Evolutionary conservation across 2,113 vertebrate species (phyloP).

Genomic region (Macaca mulatta): DNA sequence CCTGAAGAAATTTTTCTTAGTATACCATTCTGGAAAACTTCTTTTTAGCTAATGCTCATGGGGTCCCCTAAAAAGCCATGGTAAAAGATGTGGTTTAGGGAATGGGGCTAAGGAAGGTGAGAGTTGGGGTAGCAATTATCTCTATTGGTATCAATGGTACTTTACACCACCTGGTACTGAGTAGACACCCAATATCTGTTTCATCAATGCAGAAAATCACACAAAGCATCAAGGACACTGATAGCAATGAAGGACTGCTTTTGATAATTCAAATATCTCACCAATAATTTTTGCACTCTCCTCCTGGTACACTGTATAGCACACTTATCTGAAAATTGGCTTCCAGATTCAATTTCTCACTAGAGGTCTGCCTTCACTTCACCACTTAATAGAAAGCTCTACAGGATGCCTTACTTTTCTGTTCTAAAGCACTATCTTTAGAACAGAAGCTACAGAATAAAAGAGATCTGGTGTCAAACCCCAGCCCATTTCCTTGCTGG

Average conservation of each 20-base stretch:
- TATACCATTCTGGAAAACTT: background rate
- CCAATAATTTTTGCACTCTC: background rate
- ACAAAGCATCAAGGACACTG: background rate
- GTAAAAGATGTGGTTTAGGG: background rate
- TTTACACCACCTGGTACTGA: background rate
- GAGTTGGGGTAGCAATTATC: background rate
- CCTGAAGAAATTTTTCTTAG: background rate
- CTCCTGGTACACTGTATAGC: background rate
- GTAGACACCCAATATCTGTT: background rate
- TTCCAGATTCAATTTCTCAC: background rate
- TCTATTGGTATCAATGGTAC: background rate
- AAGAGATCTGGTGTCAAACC: background rate
- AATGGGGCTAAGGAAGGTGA: background rate
- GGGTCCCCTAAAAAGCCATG: background rate
- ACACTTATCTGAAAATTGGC: background rate
- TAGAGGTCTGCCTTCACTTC: background rate
- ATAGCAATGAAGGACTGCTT: background rate
- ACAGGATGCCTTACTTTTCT: background rate
- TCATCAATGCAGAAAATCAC: background rate
- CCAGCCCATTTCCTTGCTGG: background rate
- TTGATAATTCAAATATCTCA: background rate
- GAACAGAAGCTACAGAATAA: background rate
- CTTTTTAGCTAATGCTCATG: background rate
- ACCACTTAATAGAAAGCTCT: background rate
- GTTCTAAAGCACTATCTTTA: background rate